Base-by-base conservation (phyloP, 2,888 invertebrate species). In the Agrotis clavis region DNA sequence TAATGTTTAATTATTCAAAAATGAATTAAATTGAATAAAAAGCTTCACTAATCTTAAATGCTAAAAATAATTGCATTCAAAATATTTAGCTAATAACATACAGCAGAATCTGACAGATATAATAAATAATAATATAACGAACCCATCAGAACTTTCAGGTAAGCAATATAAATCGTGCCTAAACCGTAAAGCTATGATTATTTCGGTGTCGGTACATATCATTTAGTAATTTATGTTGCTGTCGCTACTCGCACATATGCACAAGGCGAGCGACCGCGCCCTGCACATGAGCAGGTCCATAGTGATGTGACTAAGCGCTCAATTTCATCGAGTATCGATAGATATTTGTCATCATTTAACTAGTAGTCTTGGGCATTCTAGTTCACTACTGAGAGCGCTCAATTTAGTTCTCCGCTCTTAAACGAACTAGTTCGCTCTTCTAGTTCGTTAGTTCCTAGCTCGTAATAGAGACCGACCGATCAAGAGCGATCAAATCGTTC, bases 231-330 rank as follows among this genome's bases (percentile, higher is more conserved):
- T 66, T 66, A 71, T 72, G 54, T 74, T 86, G 86, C 79, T 77
- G 68, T 73, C 89, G 54, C 56, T 90, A 89, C 71, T 77, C 81
- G 84, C 86, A 85, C 88, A 88, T 90, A 83, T 90, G 89, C 79
- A 86, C 92, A 92, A 92, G 92, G 92, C 89, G 77, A 91, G 84
- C 91, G 82, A 85, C 92, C 92, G 91, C 93, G 90, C 93, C 92
- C 89, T 79, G 83, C 79, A 74, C 83, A 81, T 81, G 83, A 86
- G 83, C 86, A 82, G 81, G 77, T 81, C 68, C 45, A 30, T 86
- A 90, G 90, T 82, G 84, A 74, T 80, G 87, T 53, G 63, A 75
- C 71, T 4, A 13, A 56, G 56, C 30, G 11, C 18, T 18, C 18
- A 4, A 30, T 56, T 11, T 25, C 1, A 30, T 30, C 1, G 1